Base-by-base conservation (phyloP, 2,888 invertebrate species). In the Lepidocyrtoides sp. region DNA sequence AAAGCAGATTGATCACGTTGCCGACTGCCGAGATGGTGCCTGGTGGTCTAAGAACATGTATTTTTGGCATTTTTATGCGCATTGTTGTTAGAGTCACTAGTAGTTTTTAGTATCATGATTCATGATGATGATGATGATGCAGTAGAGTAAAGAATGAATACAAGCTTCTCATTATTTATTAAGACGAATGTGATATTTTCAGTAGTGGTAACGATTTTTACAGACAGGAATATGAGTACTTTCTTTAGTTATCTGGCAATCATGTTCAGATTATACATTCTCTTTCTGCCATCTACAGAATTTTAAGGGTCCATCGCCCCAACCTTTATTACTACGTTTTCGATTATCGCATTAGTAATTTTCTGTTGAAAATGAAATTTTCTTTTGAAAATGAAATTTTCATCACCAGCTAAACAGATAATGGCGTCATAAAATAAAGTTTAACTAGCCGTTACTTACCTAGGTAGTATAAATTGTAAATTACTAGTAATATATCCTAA, bases 1-100 rank as follows among this genome's bases (percentile, higher is more conserved):
- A 77, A 66, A 17, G 77, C 89, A 57, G 63, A 84, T 83, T 89
- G 77, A 90, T 84, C 84, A 79, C 84, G 89, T 84, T 44, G 79
- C 51, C 48, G 81, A 81, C n/a, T n/a, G n/a, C n/a, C n/a, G 86
- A 75, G 63, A 29, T 20, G 10, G 32, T 72, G 7, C n/a, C 72
- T 72, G 23, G 66, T n/a, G n/a, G 36, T n/a, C 32, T 44, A 66
- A 20, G 48, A 48, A 63, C 2, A 63, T 14, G 26, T 29, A 63
- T 26, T 72, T 44, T 72, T 3, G n/a, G 8, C 8, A 63, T 63
- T 63, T 36, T 36, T 20, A 17, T n/a, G 3, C 1, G 54, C 54
- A 54, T 54, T 54, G 54, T 54, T 54, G 17, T 10, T 51, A 54
- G 54, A 54, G 36, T 4, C 36, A 36, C 54, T 36, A 36, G 36